phyloP scores from a whole-genome alignment of 2,888 invertebrate genomes.

The Dione juno region DNA sequence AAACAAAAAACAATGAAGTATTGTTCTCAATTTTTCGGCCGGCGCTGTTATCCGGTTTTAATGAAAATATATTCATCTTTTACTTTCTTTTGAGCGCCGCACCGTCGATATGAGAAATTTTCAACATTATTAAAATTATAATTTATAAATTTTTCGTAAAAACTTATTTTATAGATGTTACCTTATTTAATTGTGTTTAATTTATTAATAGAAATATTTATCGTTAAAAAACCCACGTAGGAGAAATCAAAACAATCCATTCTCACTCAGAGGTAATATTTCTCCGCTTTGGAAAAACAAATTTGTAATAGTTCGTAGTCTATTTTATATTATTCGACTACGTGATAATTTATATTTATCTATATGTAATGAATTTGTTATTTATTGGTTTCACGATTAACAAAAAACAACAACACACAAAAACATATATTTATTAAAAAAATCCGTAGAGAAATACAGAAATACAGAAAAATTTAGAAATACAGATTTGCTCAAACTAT shows the following conservation, averaged over 20 bases:
- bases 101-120: constrained; percentile 12
- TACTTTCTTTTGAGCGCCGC: constrained; percentile 10
- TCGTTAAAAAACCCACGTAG: no score
- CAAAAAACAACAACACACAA: not conserved
- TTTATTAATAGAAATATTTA: no score
- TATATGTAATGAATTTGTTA: not conserved
- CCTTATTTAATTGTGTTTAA: no score
- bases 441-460: no score
- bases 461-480: no score
- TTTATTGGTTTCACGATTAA: not conserved
- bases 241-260: no score
- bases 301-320: no score
- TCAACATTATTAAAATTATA: not conserved
- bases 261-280: no score
- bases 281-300: not conserved
- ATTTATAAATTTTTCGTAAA: not conserved
- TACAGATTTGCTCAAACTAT: no score
- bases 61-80: constrained; percentile 24
- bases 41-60: constrained; percentile 17
- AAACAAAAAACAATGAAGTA: constrained; percentile 9
- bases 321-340: not conserved
- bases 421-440: no score
- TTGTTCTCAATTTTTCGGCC: constrained; percentile 8
- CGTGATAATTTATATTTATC: not conserved
- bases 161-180: not conserved